A percentile compares a stretch with the other conserved stretches of the same genome.
Evolutionary conservation across 2,888 invertebrate species (phyloP).

Genomic region (Alloplasta piceator): DNA sequence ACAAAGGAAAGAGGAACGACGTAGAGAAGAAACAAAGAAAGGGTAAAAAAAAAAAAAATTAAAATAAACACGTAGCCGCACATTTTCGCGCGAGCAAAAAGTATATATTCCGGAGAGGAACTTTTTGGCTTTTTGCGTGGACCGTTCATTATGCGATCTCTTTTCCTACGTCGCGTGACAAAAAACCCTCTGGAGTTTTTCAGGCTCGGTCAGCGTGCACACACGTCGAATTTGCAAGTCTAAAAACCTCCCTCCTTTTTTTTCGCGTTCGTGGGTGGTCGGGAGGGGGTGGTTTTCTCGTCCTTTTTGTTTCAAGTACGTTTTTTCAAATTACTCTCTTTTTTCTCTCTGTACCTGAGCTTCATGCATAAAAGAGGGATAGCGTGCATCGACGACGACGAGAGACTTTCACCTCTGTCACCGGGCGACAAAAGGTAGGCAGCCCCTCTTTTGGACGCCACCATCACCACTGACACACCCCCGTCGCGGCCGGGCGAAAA

Average conservation of each 20-base stretch:
- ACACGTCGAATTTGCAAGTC: constrained; percentile 62
- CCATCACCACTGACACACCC: constrained; percentile 51
- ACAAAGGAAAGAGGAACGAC: background rate
- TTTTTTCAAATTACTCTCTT: constrained; percentile 7
- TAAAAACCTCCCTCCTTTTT: constrained; percentile 52
- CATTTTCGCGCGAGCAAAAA: constrained; percentile 16
- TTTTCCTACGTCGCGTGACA: constrained; percentile 9
- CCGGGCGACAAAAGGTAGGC: constrained; percentile 62
- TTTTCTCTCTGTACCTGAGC: constrained; percentile 36
- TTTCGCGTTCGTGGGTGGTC: background rate
- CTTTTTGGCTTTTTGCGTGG: constrained; percentile 34
- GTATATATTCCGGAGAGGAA: constrained; percentile 1
- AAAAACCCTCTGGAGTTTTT: constrained; percentile 31
- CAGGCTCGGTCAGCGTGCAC: constrained; percentile 7
- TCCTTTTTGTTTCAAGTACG: constrained; percentile 6
- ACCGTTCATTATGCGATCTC: constrained; percentile 36
- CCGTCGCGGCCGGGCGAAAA: constrained; percentile 49
- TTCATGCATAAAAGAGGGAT: constrained; percentile 55
- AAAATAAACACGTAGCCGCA: background rate
- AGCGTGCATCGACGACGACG: constrained; percentile 55
- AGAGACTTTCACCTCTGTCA: constrained; percentile 64
- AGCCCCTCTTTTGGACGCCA: constrained; percentile 12
- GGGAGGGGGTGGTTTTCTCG: background rate
- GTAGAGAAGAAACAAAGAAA: background rate
- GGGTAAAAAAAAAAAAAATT: constrained; percentile 1